Conservation (phyloP, 2,797 vertebrate genomes). For the Pitangus sulphuratus region DNA sequence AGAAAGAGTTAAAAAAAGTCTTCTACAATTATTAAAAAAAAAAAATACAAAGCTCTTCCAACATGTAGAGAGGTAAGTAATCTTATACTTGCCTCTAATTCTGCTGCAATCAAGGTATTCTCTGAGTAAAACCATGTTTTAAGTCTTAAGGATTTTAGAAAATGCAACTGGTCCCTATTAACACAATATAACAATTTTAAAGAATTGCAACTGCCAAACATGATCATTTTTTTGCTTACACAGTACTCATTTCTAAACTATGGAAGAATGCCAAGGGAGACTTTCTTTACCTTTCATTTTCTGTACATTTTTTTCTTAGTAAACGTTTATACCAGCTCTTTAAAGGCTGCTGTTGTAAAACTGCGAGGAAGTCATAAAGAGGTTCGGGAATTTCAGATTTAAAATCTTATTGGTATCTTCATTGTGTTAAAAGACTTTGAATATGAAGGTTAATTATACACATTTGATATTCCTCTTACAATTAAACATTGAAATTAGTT, state of each 20-base stretch:
- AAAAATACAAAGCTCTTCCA: not conserved
- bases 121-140: not conserved
- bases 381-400: constrained; percentile 8
- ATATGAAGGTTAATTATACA: not conserved
- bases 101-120: constrained; percentile 3
- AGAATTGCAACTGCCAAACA: not conserved
- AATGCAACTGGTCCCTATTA: constrained; percentile 12
- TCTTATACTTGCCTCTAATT: not conserved
- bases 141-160: not conserved
- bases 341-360: not conserved
- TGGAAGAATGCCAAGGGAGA: not conserved
- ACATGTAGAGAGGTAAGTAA: not conserved
- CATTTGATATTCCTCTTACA: not conserved
- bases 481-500: not conserved
- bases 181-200: not conserved
- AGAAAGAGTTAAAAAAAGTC: not conserved
- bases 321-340: not conserved
- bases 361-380: not conserved
- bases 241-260: not conserved
- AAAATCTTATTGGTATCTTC: not conserved
- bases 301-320: not conserved
- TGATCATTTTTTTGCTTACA: not conserved
- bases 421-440: not conserved
- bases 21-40: not conserved
- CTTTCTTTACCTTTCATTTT: not conserved